A percentile compares a stretch with the other conserved stretches of the same genome.
Evolutionary conservation across 2,797 vertebrate genomes (phyloP).

Genomic region (Pampus argenteus): DNA sequence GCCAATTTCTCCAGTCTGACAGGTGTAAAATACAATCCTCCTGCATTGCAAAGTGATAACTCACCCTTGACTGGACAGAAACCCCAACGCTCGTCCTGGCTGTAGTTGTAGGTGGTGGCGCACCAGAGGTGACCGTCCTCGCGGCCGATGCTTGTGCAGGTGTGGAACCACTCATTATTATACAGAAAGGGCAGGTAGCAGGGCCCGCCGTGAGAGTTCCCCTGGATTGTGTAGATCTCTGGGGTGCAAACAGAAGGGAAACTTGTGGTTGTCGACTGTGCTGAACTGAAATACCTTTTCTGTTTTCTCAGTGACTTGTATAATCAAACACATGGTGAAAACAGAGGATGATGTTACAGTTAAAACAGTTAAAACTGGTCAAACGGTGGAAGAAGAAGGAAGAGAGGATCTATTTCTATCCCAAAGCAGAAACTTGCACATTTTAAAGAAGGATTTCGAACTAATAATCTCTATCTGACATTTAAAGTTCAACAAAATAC

Average conservation of each 20-base stretch:
- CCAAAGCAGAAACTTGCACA: neutral
- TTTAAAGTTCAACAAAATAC: constrained; percentile 51
- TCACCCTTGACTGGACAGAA: constrained; percentile 98
- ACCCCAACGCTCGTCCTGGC: constrained; percentile 95
- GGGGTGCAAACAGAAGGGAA: constrained; percentile 17
- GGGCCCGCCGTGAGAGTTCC: constrained; percentile 94
- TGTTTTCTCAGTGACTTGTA: constrained; percentile 63
- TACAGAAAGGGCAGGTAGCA: constrained; percentile 98
- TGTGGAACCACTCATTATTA: constrained; percentile 94
- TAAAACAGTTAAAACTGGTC: constrained; percentile 46
- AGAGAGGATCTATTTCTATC: neutral
- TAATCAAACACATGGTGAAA: constrained; percentile 58
- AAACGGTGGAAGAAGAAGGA: constrained; percentile 24
- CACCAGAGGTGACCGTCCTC: constrained; percentile 98
- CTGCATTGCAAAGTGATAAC: constrained; percentile 43
- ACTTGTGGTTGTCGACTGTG: constrained; percentile 22
- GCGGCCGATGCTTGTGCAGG: constrained; percentile 92
- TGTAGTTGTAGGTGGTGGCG: constrained; percentile 94
- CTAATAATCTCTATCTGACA: constrained; percentile 34
- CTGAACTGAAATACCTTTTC: constrained; percentile 46
- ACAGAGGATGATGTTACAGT: constrained; percentile 64
- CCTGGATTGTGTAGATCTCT: constrained; percentile 99
- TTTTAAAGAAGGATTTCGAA: neutral
- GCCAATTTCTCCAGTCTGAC: neutral
- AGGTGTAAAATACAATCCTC: neutral